These are phyloP conservation scores for Andrena fulva DNA, from an alignment of 2,888 invertebrate genomes.

Conservation along the genomic window DNA sequence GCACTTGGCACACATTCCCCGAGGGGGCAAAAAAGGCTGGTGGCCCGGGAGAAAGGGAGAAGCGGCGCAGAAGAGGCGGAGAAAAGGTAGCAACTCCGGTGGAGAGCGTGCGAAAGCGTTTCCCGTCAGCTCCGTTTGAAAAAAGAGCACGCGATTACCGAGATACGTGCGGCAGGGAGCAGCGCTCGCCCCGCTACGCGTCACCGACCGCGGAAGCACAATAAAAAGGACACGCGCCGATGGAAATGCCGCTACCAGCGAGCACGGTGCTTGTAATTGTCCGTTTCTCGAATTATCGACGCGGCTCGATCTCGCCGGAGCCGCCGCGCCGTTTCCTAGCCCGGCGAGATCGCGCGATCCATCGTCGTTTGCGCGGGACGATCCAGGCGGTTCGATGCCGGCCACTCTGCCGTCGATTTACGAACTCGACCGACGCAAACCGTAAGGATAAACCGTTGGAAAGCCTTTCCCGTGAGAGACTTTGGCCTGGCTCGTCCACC, in stretches of 20 bases:
- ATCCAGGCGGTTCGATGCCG: conserved; percentile 21
- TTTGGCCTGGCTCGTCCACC: neutral
- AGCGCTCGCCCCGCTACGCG: conserved; percentile 23
- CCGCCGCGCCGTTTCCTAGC: conserved; percentile 11
- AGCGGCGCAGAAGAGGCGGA: conserved; percentile 12
- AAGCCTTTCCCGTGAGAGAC: conserved; percentile 57
- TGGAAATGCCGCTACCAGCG: conserved; percentile 27
- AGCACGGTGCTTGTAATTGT: conserved; percentile 57
- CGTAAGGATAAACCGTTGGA: conserved; percentile 66
- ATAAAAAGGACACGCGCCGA: conserved; percentile 47
- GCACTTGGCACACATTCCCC: conserved; percentile 36
- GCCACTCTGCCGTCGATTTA: conserved; percentile 46
- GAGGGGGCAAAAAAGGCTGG: neutral
- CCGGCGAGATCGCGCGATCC: conserved; percentile 41
- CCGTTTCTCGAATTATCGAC: conserved; percentile 56
- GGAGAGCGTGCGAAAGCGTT: conserved; percentile 64
- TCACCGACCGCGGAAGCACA: conserved; percentile 40
- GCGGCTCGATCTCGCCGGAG: conserved; percentile 37
- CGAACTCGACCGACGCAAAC: conserved; percentile 49
- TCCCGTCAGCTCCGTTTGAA: conserved; percentile 19
- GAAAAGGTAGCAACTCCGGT: conserved; percentile 26
- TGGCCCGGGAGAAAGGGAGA: conserved; percentile 28
- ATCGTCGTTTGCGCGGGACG: conserved; percentile 30
- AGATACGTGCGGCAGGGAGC: neutral
- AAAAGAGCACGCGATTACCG: conserved; percentile 19